Evolutionary conservation across 2,113 vertebrate genomes (phyloP).

Genomic region (Hiodon tergisus): DNA sequence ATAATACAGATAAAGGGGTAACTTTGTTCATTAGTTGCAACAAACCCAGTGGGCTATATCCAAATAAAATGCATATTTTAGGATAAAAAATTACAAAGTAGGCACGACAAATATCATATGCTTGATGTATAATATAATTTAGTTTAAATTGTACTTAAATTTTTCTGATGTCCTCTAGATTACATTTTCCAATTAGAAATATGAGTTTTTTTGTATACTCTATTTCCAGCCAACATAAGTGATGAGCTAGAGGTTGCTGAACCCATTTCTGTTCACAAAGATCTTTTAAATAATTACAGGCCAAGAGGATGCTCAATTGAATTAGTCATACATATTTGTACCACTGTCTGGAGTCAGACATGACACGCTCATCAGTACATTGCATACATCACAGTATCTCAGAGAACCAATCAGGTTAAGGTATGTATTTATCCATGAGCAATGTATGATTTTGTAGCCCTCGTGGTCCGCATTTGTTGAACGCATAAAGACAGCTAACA

Average conservation of each 20-base stretch:
- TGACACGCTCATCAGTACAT: not conserved
- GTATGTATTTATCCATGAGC: constrained; percentile 13
- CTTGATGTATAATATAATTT: too few relatives aligned
- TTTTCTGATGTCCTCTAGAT: too few relatives aligned
- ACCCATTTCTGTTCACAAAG: not conserved
- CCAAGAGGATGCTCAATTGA: not conserved
- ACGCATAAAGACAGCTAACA: constrained; percentile 24
- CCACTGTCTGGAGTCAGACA: constrained; percentile 8
- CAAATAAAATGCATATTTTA: too few relatives aligned
- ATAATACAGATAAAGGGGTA: not conserved
- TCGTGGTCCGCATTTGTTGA: constrained; percentile 12
- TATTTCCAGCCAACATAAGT: not conserved
- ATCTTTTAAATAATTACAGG: constrained; percentile 1
- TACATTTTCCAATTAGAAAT: not conserved
- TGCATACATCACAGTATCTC: constrained; percentile 2
- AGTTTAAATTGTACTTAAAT: too few relatives aligned
- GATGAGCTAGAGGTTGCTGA: not conserved
- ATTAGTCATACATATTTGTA: not conserved
- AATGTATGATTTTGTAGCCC: constrained; percentile 23
- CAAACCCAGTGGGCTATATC: too few relatives aligned
- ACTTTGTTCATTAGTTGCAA: too few relatives aligned
- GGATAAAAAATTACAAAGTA: too few relatives aligned
- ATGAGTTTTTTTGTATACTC: not conserved
- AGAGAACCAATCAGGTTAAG: not conserved
- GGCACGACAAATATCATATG: too few relatives aligned